phyloP scores from a whole-genome alignment of 2,797 vertebrate genomes.

The Gymnoscopelus microlampas region DNA sequence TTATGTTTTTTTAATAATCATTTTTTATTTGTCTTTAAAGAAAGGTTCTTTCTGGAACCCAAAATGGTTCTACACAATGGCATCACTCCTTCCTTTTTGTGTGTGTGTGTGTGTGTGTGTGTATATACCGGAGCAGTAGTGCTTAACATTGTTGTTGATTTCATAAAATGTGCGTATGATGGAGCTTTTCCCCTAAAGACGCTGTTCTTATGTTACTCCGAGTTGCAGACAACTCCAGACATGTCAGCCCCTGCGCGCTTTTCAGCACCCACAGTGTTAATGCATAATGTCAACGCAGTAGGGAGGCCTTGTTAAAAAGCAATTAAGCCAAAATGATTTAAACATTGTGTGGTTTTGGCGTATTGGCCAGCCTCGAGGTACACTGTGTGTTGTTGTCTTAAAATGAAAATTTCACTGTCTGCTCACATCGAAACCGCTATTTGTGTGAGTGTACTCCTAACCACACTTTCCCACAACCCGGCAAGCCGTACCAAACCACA shows the following conservation, averaged over 20 bases:
- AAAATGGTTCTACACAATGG: too few relatives aligned
- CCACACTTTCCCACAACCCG: conserved; percentile 81
- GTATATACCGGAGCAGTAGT: background rate
- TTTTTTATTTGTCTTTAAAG: background rate
- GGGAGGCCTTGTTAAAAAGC: conserved; percentile 84
- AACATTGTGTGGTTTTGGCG: conserved; percentile 77
- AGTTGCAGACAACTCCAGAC: conserved; percentile 65
- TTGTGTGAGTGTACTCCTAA: conserved; percentile 79
- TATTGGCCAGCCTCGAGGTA: conserved; percentile 73
- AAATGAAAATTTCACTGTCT: conserved; percentile 84
- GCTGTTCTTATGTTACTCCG: conserved; percentile 53
- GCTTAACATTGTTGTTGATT: background rate
- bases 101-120: background rate
- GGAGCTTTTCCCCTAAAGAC: conserved; percentile 28
- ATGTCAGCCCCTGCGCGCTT: conserved; percentile 68
- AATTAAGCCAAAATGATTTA: conserved; percentile 85
- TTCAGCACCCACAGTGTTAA: conserved; percentile 81
- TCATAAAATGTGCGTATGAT: background rate
- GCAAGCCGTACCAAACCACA: conserved; percentile 79
- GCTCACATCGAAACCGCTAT: conserved; percentile 83
- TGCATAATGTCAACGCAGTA: conserved; percentile 80
- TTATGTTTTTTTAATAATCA: background rate
- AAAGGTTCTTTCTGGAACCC: too few relatives aligned
- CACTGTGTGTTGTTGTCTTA: conserved; percentile 80
- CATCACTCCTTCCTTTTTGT: too few relatives aligned